Evolutionary conservation across 2,113 vertebrate genomes (phyloP).

Genomic region (Sterna hirundo): DNA sequence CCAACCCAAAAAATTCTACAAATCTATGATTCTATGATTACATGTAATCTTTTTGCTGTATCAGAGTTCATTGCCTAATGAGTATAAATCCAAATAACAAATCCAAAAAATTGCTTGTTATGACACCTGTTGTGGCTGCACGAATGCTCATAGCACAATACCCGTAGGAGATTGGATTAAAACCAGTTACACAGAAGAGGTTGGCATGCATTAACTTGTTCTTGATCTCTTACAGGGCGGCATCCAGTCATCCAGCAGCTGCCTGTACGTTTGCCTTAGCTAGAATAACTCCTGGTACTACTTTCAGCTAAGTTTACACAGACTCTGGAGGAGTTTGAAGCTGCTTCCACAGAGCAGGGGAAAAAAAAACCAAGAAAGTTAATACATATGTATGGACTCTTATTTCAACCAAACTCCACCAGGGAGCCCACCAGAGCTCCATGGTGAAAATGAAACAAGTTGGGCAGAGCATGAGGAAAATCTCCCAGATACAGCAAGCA

Average conservation of each 20-base stretch:
- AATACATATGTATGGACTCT: slow-evolving; percentile 82
- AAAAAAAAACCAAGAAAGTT: slow-evolving; percentile 59
- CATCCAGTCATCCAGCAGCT: not conserved
- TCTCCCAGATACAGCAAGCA: slow-evolving; percentile 71
- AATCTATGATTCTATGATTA: not conserved
- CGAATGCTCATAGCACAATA: not conserved
- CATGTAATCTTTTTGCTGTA: not conserved
- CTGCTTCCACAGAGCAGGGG: not conserved
- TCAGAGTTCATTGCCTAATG: not conserved
- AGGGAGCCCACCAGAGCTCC: slow-evolving; percentile 73
- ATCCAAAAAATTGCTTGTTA: not conserved
- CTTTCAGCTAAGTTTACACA: slow-evolving; percentile 21
- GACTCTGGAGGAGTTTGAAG: not conserved
- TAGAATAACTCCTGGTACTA: not conserved
- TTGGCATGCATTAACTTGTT: not conserved
- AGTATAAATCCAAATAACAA: not conserved
- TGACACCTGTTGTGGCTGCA: not conserved
- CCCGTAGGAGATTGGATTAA: not conserved
- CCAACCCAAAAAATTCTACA: too few species aligned
- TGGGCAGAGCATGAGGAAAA: slow-evolving; percentile 56
- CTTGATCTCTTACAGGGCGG: not conserved
- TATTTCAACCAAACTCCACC: slow-evolving; percentile 77
- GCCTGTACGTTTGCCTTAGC: not conserved
- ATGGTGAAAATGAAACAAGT: slow-evolving; percentile 67
- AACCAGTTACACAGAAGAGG: not conserved